Base-by-base conservation (phyloP, 2,888 invertebrate genomes). In the Theodoxus fluviatilis region DNA sequence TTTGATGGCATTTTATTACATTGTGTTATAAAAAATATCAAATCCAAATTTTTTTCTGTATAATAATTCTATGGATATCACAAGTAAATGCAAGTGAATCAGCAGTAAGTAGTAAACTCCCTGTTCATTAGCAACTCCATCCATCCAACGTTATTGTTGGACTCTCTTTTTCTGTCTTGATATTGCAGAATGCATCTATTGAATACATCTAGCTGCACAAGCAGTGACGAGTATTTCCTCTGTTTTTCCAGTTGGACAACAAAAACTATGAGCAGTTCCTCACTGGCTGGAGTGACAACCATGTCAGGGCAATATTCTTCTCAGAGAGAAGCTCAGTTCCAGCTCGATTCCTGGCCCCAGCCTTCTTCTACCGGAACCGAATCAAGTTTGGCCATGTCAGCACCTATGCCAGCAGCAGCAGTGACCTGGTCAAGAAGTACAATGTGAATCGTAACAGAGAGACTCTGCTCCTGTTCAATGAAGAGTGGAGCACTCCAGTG, bases 251-350 rank as follows among this genome's bases (percentile, higher is more conserved):
- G 74, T 88, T 96, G n/a, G 91, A 90, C 70, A 93, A 93, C 80
- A 89, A 90, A 38, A 93, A 92, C 81, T 70, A 80, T n/a, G 92
- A 94, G 65, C 89, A 89, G 7, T 97, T 96, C 86, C 90, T 97
- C 38, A 91, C 91, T 61, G 95, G 95, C 68, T 97, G 96, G 93
- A 91, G 91, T 73, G 97, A 98, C 88, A 98, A 98, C 87, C 91
- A 92, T 86, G 94, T 97, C 55, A 91, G 96, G 75, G 95, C 94
- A 38, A 88, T 98, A 70, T 92, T 97, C 81, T 94, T 96, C 87
- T 86, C 86, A 55, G 84, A 83, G 25, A 81, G 86, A 52, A 93
- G 94, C 83, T 91, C 91, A 15, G 91, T 94, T 69, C 91, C 95
- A 67, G 90, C 97, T 69, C 89, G 97, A 75, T 98, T 96, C 89